Base-by-base conservation (phyloP, 2,113 vertebrate genomes). In the Gavialis gangeticus region DNA sequence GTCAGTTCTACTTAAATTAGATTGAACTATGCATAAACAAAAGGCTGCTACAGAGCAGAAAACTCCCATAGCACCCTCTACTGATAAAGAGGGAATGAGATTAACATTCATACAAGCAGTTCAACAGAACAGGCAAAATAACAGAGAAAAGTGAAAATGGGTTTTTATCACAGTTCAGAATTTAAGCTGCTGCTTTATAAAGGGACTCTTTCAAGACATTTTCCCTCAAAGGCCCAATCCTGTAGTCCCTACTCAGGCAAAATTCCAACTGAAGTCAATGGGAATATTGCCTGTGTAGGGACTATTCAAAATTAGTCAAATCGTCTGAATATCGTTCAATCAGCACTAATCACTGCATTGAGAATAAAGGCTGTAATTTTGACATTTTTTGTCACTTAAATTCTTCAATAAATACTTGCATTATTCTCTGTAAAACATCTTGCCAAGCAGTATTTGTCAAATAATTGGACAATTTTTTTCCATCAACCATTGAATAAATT, bases 61-160 rank as follows among this genome's bases (percentile, higher is more conserved):
- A 97, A 96, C 91, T 95, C 89, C 95, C 95, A 96, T 95, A 97
- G 97, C 97, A 96, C 96, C 97, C 97, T 97, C 97, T 97, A 24
- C 96, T 97, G 97, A 96, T 97, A 97, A 96, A 92, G 91, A 93
- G 82, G 90, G 93, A 94, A 86, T 85, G 91, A 94, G 91, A 96
- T 94, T 96, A 95, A 95, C 90, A 93, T 92, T 96, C 90, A 95
- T 13, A 92, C 25, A 83, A 95, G 91, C 82, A 88, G 93, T 86
- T 91, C 96, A 94, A 92, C 95, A 95, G 71, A 94, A 22, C 82
- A 82, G 85, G 91, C 86, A 76, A 92, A 95, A 94, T n/a, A 86
- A 85, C 75, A 95, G 84, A 82, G 88, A 80, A 60, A 95, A 93
- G 85, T 91, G 87, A 95, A 96, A 95, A 95, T 66, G 90, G 94